Percentiles rank a stretch among this genome's conserved stretches.
These are phyloP conservation scores for Paguma larvata DNA, from an alignment of 2,797 vertebrate species.

Conservation along the genomic window DNA sequence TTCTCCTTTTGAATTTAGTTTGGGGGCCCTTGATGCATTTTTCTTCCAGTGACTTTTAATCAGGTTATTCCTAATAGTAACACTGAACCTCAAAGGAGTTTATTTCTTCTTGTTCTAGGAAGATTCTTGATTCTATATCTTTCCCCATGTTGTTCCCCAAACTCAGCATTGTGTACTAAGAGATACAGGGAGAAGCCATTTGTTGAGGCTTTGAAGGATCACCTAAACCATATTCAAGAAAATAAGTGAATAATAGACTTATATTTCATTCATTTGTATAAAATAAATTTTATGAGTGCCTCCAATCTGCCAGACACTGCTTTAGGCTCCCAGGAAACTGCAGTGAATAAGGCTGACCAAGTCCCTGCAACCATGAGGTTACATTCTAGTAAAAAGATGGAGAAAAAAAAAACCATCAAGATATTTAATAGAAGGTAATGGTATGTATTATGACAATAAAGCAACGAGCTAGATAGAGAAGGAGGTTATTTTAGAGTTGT, in stretches of 20 bases:
- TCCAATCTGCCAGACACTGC: background rate
- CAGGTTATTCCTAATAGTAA: background rate
- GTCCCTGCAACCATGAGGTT: background rate
- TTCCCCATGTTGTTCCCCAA: background rate
- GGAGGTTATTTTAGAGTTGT: background rate
- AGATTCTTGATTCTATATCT: conserved; percentile 23
- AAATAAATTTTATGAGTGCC: background rate
- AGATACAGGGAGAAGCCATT: background rate
- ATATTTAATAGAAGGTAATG: background rate
- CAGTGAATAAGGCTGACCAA: background rate
- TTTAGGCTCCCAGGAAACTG: background rate
- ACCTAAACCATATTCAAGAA: background rate
- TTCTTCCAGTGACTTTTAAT: background rate
- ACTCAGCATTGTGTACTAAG: background rate
- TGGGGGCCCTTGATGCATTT: background rate
- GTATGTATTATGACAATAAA: background rate
- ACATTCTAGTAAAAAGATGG: conserved; percentile 1
- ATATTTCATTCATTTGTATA: background rate
- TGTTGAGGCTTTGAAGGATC: background rate
- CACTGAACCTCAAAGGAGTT: background rate
- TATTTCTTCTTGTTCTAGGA: background rate
- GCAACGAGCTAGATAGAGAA: background rate
- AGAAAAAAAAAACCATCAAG: background rate
- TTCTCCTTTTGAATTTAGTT: background rate
- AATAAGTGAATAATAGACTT: background rate